A percentile compares a stretch with the other conserved stretches of the same genome.
phyloP scores from a whole-genome alignment of 2,888 invertebrate species.

The Scaptomyza flava region DNA sequence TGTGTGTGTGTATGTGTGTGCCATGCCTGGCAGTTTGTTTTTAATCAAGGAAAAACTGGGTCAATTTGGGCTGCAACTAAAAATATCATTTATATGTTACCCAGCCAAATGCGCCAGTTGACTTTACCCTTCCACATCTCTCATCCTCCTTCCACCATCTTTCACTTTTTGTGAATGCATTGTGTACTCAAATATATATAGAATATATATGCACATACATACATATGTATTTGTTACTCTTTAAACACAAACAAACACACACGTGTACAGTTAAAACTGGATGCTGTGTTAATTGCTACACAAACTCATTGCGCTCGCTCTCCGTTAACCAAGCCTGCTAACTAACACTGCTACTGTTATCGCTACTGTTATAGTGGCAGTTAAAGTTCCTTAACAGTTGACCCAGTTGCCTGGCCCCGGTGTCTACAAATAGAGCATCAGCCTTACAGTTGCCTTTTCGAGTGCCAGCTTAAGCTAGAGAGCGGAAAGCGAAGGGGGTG shows the following conservation, averaged over 20 bases:
- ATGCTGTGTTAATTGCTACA: slow-evolving; percentile 59
- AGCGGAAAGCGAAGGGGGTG: background rate
- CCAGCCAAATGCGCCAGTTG: slow-evolving; percentile 71
- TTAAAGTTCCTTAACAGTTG: slow-evolving; percentile 60
- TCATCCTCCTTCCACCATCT: slow-evolving; percentile 26
- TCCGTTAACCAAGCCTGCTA: slow-evolving; percentile 30
- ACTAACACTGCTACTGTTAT: slow-evolving; percentile 33
- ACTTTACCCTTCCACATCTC: slow-evolving; percentile 45
- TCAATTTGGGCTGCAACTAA: slow-evolving; percentile 75
- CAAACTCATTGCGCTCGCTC: slow-evolving; percentile 25
- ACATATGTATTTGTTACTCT: slow-evolving; percentile 31
- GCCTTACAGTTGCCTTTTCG: slow-evolving; percentile 26
- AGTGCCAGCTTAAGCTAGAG: slow-evolving; percentile 1
- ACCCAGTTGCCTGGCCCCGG: slow-evolving; percentile 60
- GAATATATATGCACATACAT: slow-evolving; percentile 15
- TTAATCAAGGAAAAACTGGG: slow-evolving; percentile 77
- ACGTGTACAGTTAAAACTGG: slow-evolving; percentile 28
- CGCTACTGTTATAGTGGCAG: slow-evolving; percentile 32
- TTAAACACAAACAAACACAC: slow-evolving; percentile 6
- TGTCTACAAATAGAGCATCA: slow-evolving; percentile 65
- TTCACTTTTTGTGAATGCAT: slow-evolving; percentile 33
- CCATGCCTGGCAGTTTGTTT: slow-evolving; percentile 72
- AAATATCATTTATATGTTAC: slow-evolving; percentile 77
- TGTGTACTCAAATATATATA: slow-evolving; percentile 26
- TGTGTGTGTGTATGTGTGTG: slow-evolving; percentile 32